Evolutionary conservation across 2,797 vertebrate species (phyloP).

Genomic region (Myotis pilosus): DNA sequence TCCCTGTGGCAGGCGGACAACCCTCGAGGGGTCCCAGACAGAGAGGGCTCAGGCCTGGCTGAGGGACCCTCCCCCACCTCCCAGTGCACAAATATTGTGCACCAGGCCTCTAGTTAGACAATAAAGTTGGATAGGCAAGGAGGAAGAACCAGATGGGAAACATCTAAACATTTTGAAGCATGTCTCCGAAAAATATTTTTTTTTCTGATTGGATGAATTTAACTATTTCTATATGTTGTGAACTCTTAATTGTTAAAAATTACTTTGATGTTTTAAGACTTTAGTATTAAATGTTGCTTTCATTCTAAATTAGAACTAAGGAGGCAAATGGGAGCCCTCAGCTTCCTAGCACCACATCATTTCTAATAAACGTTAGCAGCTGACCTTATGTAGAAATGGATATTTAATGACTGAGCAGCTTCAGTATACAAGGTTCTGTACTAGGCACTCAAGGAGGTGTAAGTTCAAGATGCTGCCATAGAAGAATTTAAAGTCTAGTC

Average conservation of each 20-base stretch:
- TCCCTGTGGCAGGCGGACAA: no score
- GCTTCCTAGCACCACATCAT: neutral
- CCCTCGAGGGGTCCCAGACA: no score
- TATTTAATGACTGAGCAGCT: neutral
- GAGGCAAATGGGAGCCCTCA: neutral
- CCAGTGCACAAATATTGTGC: no score
- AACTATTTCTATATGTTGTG: neutral
- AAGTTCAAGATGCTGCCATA: neutral
- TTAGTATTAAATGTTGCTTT: neutral
- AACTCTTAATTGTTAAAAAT: neutral
- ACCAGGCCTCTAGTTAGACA: neutral
- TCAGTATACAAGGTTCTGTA: neutral
- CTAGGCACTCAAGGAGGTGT: neutral
- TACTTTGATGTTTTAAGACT: neutral
- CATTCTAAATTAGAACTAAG: slow-evolving; percentile 12
- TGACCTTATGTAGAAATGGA: neutral
- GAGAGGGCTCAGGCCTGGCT: no score
- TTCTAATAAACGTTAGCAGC: neutral
- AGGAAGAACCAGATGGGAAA: neutral
- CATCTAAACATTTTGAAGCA: neutral
- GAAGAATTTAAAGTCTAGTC: neutral
- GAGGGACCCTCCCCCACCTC: no score
- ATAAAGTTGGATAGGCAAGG: neutral
- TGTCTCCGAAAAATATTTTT: neutral
- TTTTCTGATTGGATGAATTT: neutral